These are phyloP conservation scores for Phaethon lepturus DNA, from an alignment of 2,113 vertebrate species.

Conservation along the genomic window DNA sequence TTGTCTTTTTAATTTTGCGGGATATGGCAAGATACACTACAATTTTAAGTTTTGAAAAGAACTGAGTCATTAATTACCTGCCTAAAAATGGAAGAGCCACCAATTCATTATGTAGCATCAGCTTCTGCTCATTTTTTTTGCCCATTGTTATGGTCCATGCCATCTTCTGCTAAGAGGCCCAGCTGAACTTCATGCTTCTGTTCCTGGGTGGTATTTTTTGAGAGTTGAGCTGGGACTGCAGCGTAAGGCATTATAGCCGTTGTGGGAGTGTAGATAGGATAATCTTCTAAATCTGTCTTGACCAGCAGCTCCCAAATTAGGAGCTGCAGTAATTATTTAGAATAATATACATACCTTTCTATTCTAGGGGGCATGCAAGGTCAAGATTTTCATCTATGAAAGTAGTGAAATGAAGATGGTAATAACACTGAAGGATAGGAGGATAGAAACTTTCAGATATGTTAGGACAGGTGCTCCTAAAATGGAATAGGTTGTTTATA, in stretches of 20 bases:
- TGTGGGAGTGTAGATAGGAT: neutral
- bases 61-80: neutral
- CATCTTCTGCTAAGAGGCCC: neutral
- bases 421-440: neutral
- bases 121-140: neutral
- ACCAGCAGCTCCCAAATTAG: neutral
- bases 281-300: neutral
- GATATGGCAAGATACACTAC: neutral
- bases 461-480: neutral
- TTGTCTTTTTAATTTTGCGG: neutral
- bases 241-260: neutral
- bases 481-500: neutral
- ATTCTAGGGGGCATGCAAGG: neutral
- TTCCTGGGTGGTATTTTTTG: neutral
- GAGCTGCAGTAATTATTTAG: neutral
- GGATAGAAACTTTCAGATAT: neutral
- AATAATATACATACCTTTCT: neutral
- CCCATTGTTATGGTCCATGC: neutral
- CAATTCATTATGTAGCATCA: neutral
- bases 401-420: neutral
- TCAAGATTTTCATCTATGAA: neutral
- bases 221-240: neutral
- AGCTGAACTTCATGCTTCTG: neutral
- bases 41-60: neutral
- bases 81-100: neutral